Evolutionary conservation across 2,113 vertebrate species (phyloP), one percentile per base, ranked within the genome.

Genomic region (Silurus glanis): DNA sequence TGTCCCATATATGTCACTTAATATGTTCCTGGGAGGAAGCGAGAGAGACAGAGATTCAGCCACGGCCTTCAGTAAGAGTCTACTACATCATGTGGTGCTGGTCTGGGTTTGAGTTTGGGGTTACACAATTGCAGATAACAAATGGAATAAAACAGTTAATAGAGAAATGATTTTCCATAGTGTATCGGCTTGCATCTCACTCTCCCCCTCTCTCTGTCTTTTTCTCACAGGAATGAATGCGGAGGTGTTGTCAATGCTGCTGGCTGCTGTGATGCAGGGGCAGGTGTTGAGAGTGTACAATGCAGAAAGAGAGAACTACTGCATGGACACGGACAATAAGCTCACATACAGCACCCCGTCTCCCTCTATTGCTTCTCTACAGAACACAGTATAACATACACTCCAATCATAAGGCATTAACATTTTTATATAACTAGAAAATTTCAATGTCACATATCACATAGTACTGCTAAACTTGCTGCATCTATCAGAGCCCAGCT

Each of bases 1-100:
- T 0, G 92, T 96, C 47, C 94, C 95, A 0, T 96, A 95, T 90
- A 92, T 94, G 19, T 94, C 95, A 0, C 92, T 96, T 82, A 95
- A 90, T 88, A 96, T 96, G 95, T 96, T 95, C 90, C 93, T 96
- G 86, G 95, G 96, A 55, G 95, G 95, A 82, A 87, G 87, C 28
- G 91, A 93, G 89, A 92, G 89, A 62, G 94, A 95, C 84, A 91
- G 95, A 86, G 95, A 96, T 92, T 95, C 95, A 2, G 94, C 95
- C 88, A 96, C 94, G 7, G 95, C 96, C 81, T 96, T 95, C 90
- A 93, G 95, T 96, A 92, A 94, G 94, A 91, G 4, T 55, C 62
- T 61, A 9, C 25, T 5, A 67, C 69, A 23, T 28, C 17, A 0
- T 45, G 55, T 23, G 25, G 9, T 56, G 8, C 75, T 66, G 23